Evolutionary conservation across 2,113 vertebrate species (phyloP).

Genomic region (Pomatostomus ruficeps): DNA sequence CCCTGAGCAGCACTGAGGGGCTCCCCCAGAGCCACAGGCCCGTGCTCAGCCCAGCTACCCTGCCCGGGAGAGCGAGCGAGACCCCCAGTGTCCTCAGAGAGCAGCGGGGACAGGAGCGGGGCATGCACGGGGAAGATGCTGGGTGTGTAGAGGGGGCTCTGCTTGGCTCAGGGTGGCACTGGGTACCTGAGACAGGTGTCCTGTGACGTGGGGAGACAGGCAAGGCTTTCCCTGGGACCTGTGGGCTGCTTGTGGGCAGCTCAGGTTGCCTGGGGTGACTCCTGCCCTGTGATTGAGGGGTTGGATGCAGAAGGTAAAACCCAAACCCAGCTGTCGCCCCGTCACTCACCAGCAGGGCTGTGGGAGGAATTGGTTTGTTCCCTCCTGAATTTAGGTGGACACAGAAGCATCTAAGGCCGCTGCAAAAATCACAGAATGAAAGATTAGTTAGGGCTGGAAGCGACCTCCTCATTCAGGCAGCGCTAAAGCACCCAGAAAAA

Average conservation of each 20-base stretch:
- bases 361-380: not conserved
- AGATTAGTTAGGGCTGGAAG: not conserved
- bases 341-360: not conserved
- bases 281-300: not conserved
- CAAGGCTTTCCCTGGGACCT: not conserved
- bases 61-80: accelerated
- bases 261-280: not conserved
- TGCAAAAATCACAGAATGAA: not conserved
- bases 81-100: not conserved
- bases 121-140: accelerated
- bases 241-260: not conserved
- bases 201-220: not conserved
- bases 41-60: not conserved
- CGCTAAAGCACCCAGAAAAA: not conserved
- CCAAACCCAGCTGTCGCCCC: not conserved
- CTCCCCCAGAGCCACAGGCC: not conserved
- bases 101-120: not conserved
- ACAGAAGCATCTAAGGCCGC: not conserved
- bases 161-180: not conserved
- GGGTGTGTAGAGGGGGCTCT: not conserved
- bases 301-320: not conserved
- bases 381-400: not conserved
- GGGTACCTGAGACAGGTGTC: not conserved
- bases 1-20: not conserved
- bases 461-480: not conserved